Percentiles rank a stretch among this genome's conserved stretches.
These are phyloP conservation scores for Tortrix viridana DNA, from an alignment of 2,888 invertebrate genomes.

Conservation along the genomic window DNA sequence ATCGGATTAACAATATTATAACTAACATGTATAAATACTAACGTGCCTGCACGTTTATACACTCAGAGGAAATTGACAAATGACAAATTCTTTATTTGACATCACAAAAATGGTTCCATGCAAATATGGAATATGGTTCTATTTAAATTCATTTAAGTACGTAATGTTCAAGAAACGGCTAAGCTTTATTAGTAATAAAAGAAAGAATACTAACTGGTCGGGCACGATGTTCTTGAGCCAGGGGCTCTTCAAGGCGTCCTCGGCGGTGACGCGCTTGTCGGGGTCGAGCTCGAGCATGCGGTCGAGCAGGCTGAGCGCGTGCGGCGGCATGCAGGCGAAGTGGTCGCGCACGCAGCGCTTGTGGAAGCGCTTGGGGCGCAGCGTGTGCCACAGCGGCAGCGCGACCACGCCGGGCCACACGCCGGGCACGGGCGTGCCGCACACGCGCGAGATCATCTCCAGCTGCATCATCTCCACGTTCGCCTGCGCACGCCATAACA, in stretches of 20 bases:
- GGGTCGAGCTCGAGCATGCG: conserved; percentile 99
- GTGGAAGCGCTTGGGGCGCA: conserved; percentile 96
- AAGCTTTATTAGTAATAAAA: not conserved
- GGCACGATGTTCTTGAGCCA: conserved; percentile 97
- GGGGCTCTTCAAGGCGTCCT: conserved; percentile 94
- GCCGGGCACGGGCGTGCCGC: conserved; percentile 98
- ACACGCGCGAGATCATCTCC: conserved; percentile 96
- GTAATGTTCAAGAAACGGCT: no score
- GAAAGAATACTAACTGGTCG: conserved; percentile 88
- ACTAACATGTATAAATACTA: no score
- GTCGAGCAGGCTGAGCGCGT: conserved; percentile 95
- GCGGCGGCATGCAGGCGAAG: conserved; percentile 95
- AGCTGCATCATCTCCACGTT: conserved; percentile 96
- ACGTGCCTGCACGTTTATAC: no score
- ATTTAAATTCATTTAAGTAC: no score
- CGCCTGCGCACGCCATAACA: no score
- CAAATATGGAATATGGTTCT: no score
- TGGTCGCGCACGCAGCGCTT: conserved; percentile 95
- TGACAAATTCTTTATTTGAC: no score
- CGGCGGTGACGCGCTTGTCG: conserved; percentile 95
- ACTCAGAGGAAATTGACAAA: no score
- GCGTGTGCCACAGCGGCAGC: conserved; percentile 95
- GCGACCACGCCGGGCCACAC: conserved; percentile 98
- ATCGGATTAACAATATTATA: no score
- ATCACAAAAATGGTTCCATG: no score